Percentiles rank a stretch among this genome's conserved stretches.
phyloP scores from a whole-genome alignment of 1,140 invertebrate species.

The Papilio polyxenes region DNA sequence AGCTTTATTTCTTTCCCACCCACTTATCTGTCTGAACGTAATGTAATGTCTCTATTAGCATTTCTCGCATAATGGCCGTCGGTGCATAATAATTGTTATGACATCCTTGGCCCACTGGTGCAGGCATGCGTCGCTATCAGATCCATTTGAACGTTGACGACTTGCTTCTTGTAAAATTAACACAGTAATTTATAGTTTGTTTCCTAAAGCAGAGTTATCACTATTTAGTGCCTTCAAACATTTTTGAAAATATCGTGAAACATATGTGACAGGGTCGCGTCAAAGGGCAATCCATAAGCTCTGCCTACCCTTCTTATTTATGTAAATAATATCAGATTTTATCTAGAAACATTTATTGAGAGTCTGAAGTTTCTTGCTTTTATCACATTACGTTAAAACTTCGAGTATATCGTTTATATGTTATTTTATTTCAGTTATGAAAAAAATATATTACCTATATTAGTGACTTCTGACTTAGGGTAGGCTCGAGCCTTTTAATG shows the following conservation, averaged over 20 bases:
- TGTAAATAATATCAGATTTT: not conserved
- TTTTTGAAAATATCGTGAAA: not conserved
- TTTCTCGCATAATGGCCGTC: slow-evolving; percentile 29
- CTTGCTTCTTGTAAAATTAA: slow-evolving; percentile 2
- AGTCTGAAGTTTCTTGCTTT: not conserved
- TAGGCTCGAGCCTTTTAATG: no score
- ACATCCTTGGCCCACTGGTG: slow-evolving; percentile 35
- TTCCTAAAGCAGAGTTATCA: not conserved
- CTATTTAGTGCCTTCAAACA: not conserved
- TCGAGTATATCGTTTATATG: no score
- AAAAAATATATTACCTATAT: no score
- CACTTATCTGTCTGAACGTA: not conserved
- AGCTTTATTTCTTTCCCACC: slow-evolving; percentile 6
- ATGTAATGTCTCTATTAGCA: slow-evolving; percentile 35
- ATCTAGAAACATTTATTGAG: not conserved
- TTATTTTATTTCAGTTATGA: no score
- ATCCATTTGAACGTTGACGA: slow-evolving; percentile 17
- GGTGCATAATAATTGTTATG: slow-evolving; percentile 34
- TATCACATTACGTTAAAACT: no score
- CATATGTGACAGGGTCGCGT: not conserved
- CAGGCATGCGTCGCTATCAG: slow-evolving; percentile 34
- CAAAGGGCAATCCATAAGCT: not conserved
- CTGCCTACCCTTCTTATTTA: not conserved
- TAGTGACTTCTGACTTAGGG: no score
- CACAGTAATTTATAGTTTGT: not conserved